These are phyloP conservation scores for Drosophila pruinosa DNA, from an alignment of 1,140 invertebrate genomes.

Conservation along the genomic window DNA sequence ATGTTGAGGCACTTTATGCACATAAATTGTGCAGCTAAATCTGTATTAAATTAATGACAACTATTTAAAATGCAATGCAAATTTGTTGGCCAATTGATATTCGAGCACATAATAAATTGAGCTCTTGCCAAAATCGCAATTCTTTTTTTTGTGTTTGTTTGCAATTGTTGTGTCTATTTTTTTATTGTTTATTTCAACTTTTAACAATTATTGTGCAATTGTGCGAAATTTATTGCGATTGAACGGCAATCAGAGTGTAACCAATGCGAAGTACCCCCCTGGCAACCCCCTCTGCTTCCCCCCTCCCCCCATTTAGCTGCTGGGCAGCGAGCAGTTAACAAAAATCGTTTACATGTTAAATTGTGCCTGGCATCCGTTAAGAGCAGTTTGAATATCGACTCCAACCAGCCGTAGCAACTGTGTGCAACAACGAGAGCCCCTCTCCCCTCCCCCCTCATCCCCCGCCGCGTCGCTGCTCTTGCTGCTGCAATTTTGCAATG, in stretches of 20 bases:
- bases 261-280: background rate
- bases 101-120: slow-evolving; percentile 28
- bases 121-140: background rate
- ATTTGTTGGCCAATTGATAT: slow-evolving; percentile 59
- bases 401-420: slow-evolving; percentile 30
- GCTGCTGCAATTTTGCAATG: slow-evolving; percentile 70
- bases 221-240: slow-evolving; percentile 81
- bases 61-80: background rate
- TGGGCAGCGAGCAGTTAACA: slow-evolving; percentile 56
- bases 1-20: background rate
- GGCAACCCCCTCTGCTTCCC: background rate
- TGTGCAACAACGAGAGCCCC: background rate
- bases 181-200: slow-evolving; percentile 75
- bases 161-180: slow-evolving; percentile 41
- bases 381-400: slow-evolving; percentile 42
- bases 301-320: background rate
- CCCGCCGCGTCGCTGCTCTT: background rate
- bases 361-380: slow-evolving; percentile 63
- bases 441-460: background rate
- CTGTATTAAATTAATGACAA: slow-evolving; percentile 3
- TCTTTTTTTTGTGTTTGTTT: background rate
- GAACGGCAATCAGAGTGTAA: slow-evolving; percentile 73
- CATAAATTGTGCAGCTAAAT: slow-evolving; percentile 3
- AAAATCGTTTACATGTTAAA: slow-evolving; percentile 81
- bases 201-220: slow-evolving; percentile 82